Base-by-base conservation (phyloP, 2,888 invertebrate genomes). In the Ectropis crepuscularia region DNA sequence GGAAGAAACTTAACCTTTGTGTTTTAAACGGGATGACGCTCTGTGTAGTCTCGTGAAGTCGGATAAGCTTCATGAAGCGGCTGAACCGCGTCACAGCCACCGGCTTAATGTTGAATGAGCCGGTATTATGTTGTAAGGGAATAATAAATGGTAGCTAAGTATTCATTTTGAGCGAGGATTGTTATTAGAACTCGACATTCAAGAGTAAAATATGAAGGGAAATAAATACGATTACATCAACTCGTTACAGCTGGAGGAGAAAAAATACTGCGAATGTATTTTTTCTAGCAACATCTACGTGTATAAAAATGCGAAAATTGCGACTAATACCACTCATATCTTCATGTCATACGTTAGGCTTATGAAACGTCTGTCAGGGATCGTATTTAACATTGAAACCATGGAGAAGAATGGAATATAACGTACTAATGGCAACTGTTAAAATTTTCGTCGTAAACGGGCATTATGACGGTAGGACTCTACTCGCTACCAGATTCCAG, bases 111-210 rank as follows among this genome's bases (percentile, higher is more conserved):
- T 42, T 38, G 50, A 57, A 62, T 57, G 61, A 61, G 45, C n/a
- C 12, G 46, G 55, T 46, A 54, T 61, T 51, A 57, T 8, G 55
- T 50, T 51, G 50, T 51, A 8, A 61, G 46, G 49, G 54, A 61
- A 61, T 61, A 61, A 61, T 61, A 61, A 55, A 61, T 55, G 45
- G 16, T 45, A 5, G 11, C 6, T 50, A 47, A 53, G 54, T 46
- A 55, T 55, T 28, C 28, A 54, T 54, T 45, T 50, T 10, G 38
- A 55, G 12, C 12, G 37, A n/a, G n/a, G 45, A 41, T 53, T 50
- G 12, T 12, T 41, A 41, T 8, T 28, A 39, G 11, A 38, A 12
- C 51, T 16, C 16, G 9, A 6, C 38, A 11, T 38, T 50, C 11
- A 38, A 48, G 5, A 37, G n/a, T 12, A n/a, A 41, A 43, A 42